A percentile compares a stretch with the other conserved stretches of the same genome.
Conservation (phyloP, 2,113 vertebrate species). For the Hemicordylus capensis region DNA sequence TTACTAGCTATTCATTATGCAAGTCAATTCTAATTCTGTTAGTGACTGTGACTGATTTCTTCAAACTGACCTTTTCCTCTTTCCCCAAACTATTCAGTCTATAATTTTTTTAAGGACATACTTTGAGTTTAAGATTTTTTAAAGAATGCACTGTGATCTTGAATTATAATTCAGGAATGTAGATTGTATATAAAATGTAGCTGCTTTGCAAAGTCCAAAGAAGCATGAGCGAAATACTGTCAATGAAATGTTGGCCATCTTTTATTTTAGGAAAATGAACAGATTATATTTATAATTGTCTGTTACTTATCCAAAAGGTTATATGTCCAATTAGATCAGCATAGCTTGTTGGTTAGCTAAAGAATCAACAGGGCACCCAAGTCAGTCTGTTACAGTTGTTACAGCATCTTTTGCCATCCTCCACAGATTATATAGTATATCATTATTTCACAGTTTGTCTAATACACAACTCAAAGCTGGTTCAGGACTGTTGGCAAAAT, state of each 20-base stretch:
- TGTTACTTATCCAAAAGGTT: conserved; percentile 65
- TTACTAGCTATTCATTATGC: conserved; percentile 46
- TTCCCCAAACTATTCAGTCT: conserved; percentile 65
- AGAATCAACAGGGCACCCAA: conserved; percentile 55
- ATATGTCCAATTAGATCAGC: conserved; percentile 56
- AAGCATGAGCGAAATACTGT: conserved; percentile 44
- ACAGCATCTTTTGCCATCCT: conserved; percentile 53
- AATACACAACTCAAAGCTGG: conserved; percentile 67
- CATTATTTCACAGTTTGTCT: conserved; percentile 63
- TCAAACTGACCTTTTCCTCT: conserved; percentile 39
- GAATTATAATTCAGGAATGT: conserved; percentile 76
- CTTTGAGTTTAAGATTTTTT: conserved; percentile 66
- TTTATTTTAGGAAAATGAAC: conserved; percentile 44
- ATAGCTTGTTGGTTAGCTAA: conserved; percentile 27
- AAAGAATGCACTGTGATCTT: conserved; percentile 53
- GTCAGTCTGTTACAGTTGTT: conserved; percentile 67
- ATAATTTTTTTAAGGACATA: conserved; percentile 60
- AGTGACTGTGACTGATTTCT: conserved; percentile 54
- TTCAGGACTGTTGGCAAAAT: conserved; percentile 72
- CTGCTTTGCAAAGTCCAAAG: conserved; percentile 66
- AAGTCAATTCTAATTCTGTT: conserved; percentile 46
- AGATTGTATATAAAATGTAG: conserved; percentile 75
- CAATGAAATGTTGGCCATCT: conserved; percentile 40
- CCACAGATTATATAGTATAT: conserved; percentile 68
- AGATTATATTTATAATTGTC: conserved; percentile 59